Base-by-base conservation (phyloP, 1,140 invertebrate species). In the Rhyacophila brunnea region DNA sequence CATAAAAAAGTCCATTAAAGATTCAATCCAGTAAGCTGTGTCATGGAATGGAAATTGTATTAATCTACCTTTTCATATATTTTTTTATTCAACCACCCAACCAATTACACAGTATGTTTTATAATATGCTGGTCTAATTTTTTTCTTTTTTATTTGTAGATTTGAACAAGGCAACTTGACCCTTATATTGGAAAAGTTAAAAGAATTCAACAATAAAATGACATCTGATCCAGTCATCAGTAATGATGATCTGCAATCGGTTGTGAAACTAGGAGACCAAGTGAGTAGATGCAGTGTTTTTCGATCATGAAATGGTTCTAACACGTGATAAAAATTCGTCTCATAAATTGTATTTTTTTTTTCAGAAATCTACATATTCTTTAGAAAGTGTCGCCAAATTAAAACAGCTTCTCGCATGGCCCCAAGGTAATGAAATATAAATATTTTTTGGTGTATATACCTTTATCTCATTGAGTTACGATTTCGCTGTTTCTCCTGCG, bases 361-460 rank as follows among this genome's bases (percentile, higher is more conserved):
- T 75, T 47, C 68, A 79, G 72, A 77, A 66, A 58, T 80, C 61
- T 28, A 73, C 65, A 19, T 75, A 77, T 38, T 74, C 74, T 64
- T 62, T 72, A 5, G 76, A 80, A 50, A 70, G 80, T 7, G 70
- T 89, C 14, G 73, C 78, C n/a, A 73, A 82, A n/a, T 68, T 93
- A 42, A 83, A 84, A 68, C 80, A 78, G 64, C 75, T 92, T 48
- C 70, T 95, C 18, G 74, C 85, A 60, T 95, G 92, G 92, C 89
- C 91, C 2, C 79, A 82, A 70, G 85, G 85, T 87, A 74, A n/a
- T n/a, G n/a, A 70, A 42, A 42, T 48, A 14, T 55, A 19, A 20
- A 4, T 47, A 28, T 19, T 13, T 54, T n/a, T n/a, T n/a, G n/a
- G n/a, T n/a, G n/a, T n/a, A n/a, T n/a, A n/a, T n/a, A n/a, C n/a